phyloP scores from a whole-genome alignment of 2,113 vertebrate genomes.

The Hymenochirus boettgeri region DNA sequence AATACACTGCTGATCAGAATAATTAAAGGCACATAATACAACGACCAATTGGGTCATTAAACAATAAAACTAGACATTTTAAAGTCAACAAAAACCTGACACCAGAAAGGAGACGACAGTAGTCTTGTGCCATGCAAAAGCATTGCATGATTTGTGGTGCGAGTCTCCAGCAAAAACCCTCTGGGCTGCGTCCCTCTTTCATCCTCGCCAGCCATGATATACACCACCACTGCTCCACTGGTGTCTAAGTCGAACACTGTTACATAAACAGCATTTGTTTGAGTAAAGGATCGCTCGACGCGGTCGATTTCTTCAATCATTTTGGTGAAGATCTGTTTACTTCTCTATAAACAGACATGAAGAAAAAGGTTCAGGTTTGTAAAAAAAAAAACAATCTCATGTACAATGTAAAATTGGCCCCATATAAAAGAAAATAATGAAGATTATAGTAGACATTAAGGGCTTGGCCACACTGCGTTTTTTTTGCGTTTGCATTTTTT shows the following conservation, averaged over 20 bases:
- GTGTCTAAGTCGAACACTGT: constrained; percentile 12
- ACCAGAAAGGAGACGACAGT: neutral
- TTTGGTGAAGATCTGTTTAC: constrained; percentile 50
- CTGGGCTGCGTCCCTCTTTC: neutral
- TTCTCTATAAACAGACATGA: constrained; percentile 43
- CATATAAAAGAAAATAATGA: no score
- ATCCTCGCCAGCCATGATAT: neutral
- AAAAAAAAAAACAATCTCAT: no score
- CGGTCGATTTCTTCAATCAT: constrained; percentile 51
- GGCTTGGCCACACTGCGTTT: no score
- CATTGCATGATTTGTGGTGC: neutral
- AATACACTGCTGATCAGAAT: no score
- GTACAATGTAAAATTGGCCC: no score
- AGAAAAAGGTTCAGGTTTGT: no score
- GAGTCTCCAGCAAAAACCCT: neutral
- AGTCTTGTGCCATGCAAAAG: neutral
- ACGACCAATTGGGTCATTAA: no score
- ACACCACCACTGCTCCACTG: accelerated
- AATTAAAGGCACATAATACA: no score
- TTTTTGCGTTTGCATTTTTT: no score
- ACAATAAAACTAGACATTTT: no score
- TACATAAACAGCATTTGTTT: constrained; percentile 47
- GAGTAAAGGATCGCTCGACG: constrained; percentile 48
- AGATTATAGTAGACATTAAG: no score
- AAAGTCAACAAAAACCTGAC: no score